Evolutionary conservation across 2,113 vertebrate genomes (phyloP).

Genomic region (Camelus bactrianus): DNA sequence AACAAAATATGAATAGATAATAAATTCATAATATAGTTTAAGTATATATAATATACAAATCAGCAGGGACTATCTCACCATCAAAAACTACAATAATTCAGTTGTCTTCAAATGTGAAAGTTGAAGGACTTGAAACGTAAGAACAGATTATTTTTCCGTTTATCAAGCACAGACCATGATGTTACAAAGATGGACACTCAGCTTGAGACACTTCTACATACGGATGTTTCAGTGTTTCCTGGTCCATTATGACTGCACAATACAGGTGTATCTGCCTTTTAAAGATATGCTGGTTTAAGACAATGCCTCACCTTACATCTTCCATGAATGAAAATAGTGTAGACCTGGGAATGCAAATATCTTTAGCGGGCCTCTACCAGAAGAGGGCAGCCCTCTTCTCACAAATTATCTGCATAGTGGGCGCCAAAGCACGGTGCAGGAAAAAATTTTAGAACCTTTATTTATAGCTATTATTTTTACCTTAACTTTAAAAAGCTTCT

Average conservation of each 20-base stretch:
- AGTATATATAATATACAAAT: background rate
- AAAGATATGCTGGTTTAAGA: background rate
- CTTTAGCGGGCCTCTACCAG: background rate
- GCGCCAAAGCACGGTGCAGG: background rate
- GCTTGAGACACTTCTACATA: background rate
- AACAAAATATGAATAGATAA: background rate
- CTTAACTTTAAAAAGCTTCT: background rate
- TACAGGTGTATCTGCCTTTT: background rate
- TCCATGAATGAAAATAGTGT: background rate
- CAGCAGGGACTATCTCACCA: background rate
- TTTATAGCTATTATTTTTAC: constrained; percentile 10
- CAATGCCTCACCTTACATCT: background rate
- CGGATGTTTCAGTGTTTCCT: background rate
- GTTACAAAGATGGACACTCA: background rate
- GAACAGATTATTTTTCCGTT: background rate
- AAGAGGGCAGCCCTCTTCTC: background rate
- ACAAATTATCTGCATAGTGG: background rate
- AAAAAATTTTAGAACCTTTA: background rate
- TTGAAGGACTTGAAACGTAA: background rate
- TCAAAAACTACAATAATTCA: background rate
- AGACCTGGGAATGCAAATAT: background rate
- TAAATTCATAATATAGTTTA: background rate
- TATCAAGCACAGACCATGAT: background rate
- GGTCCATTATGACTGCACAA: background rate
- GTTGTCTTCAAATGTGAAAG: background rate